phyloP scores from a whole-genome alignment of 1,140 invertebrate species.

The Drosophila mayri region DNA sequence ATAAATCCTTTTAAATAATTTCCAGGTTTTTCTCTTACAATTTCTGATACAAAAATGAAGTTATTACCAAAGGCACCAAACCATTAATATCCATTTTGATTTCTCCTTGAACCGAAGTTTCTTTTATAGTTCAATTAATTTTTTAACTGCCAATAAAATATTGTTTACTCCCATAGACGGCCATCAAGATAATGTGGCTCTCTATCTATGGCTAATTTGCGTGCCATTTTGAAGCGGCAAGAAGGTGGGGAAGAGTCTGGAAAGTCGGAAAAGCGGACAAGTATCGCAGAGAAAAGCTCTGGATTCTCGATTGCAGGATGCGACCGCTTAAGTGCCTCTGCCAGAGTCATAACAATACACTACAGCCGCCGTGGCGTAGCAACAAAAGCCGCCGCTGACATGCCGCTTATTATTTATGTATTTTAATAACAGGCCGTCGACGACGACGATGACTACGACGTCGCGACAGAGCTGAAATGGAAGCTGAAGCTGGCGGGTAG shows the following conservation, averaged over 20 bases:
- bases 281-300: slow-evolving; percentile 31
- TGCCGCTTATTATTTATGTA: slow-evolving; percentile 83
- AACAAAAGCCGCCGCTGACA: slow-evolving; percentile 82
- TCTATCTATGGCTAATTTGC: slow-evolving; percentile 54
- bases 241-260: neutral
- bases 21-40: no score
- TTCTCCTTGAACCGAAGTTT: slow-evolving; percentile 6
- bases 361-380: slow-evolving; percentile 47
- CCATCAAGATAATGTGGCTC: slow-evolving; percentile 49
- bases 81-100: slow-evolving; percentile 19
- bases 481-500: slow-evolving; percentile 1
- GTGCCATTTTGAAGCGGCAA: slow-evolving; percentile 33
- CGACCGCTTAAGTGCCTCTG: slow-evolving; percentile 80
- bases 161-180: slow-evolving; percentile 32
- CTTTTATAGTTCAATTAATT: slow-evolving; percentile 60
- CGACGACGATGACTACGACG: slow-evolving; percentile 45
- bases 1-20: no score
- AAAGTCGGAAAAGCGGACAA: neutral
- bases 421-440: slow-evolving; percentile 79
- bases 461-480: slow-evolving; percentile 45
- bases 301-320: slow-evolving; percentile 58
- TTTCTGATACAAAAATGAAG: neutral
- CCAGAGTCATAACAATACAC: slow-evolving; percentile 76
- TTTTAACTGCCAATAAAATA: slow-evolving; percentile 50
- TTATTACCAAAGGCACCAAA: slow-evolving; percentile 1